Percentiles rank a stretch among this genome's conserved stretches.
phyloP scores from a whole-genome alignment of 1,140 invertebrate species.

The Drosophila ercepeae region DNA sequence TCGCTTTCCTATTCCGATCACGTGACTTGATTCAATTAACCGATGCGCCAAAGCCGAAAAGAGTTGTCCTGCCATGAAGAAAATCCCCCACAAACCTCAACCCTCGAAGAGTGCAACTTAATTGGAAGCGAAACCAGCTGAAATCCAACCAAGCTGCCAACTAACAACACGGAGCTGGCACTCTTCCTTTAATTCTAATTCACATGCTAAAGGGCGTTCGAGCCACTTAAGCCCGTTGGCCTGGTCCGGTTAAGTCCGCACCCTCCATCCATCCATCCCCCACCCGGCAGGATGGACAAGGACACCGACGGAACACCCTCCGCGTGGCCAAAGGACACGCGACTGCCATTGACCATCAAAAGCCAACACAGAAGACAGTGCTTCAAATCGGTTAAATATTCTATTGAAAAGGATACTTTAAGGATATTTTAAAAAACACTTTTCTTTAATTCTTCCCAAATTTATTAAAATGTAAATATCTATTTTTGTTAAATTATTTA shows the following conservation, averaged over 20 bases:
- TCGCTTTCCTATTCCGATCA: conserved; percentile 80
- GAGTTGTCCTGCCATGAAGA: conserved; percentile 32
- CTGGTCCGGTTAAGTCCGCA: conserved; percentile 32
- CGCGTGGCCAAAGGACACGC: conserved; percentile 32
- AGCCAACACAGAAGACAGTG: background rate
- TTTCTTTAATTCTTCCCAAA: no score
- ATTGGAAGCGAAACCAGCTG: conserved; percentile 50
- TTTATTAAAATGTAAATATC: no score
- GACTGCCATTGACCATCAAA: conserved; percentile 35
- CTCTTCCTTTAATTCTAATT: conserved; percentile 10
- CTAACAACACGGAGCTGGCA: background rate
- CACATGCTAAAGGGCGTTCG: conserved; percentile 81
- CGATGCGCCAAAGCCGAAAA: conserved; percentile 57
- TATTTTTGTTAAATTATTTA: background rate
- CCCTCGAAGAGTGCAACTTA: conserved; percentile 46
- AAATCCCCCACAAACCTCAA: conserved; percentile 7
- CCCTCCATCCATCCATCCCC: background rate
- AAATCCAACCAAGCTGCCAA: conserved; percentile 4
- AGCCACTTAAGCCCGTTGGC: conserved; percentile 77
- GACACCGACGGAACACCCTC: background rate
- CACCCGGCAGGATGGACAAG: background rate
- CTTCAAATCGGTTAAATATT: background rate
- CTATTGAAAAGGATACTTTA: no score
- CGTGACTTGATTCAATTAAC: conserved; percentile 84
- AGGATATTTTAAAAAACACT: no score